Conservation (phyloP, 2,797 vertebrate species). For the Pachyuromys duprasi region DNA sequence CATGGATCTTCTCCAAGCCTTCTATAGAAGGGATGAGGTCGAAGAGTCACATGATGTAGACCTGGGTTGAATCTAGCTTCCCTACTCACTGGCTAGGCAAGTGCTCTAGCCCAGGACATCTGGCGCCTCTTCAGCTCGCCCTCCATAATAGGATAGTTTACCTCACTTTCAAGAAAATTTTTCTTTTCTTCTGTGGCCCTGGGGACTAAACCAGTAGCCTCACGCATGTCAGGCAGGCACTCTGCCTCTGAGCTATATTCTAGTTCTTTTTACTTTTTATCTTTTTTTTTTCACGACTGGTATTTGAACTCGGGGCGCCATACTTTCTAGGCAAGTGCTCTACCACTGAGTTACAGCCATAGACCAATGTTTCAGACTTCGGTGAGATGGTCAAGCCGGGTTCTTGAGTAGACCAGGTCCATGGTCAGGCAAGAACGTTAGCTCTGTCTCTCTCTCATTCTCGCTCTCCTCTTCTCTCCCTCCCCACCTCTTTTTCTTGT, state of each 20-base stretch:
- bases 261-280: neutral
- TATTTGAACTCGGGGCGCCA: neutral
- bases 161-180: neutral
- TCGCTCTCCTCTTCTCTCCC: fast-evolving
- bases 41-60: neutral
- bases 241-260: neutral
- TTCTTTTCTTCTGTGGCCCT: neutral
- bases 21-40: neutral
- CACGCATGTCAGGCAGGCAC: neutral
- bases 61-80: neutral
- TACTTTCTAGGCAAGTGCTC: neutral
- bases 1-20: neutral
- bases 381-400: neutral
- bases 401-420: neutral
- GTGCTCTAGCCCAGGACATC: neutral
- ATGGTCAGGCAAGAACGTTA: neutral
- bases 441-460: too few relatives aligned
- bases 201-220: neutral
- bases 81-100: neutral
- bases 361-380: neutral
- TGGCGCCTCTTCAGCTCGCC: neutral
- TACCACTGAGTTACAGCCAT: neutral
- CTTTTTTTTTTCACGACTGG: neutral
- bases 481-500: neutral
- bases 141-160: neutral